Base-by-base conservation (phyloP, 2,888 invertebrate species). In the Pyrocoelia pectoralis region DNA sequence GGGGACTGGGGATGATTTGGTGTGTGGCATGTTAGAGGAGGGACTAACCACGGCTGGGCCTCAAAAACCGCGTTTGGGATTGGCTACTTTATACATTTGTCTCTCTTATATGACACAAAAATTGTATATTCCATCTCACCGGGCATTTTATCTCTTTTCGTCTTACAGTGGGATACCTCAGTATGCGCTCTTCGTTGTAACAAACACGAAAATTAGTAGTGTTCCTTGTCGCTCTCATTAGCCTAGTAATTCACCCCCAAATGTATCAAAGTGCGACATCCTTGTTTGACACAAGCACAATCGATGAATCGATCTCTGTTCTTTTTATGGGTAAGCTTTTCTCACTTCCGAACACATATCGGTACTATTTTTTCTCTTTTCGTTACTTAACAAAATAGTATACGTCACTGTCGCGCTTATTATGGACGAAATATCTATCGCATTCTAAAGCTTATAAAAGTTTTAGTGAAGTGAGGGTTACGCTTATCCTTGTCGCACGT, bases 11-110 rank as follows among this genome's bases (percentile, higher is more conserved):
- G 79, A 74, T 76, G 78, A 77, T 74, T 76, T 74, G 78, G 77
- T 75, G 76, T 80, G 79, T 75, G 80, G 80, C 79, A 79, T 79
- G 80, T 79, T 74, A 79, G 79, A 80, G 82, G 81, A 79, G 82
- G 82, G 78, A 77, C 82, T 79, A 80, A 82, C 82, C 82, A 78
- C 81, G 78, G 76, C 74, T 74, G 78, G 80, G 80, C 82, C 81
- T 81, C 82, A 82, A 82, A 81, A 82, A 82, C 82, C 82, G 75
- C 81, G 81, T 76, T 76, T 77, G 77, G 81, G 82, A 82, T 82
- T 82, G 82, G 82, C 81, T 76, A 56, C 56, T 56, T 67, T 61
- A 55, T 54, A 33, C 50, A 14, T 24, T 68, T 50, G 15, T 61
- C 65, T 58, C 56, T 19, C 52, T 65, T 61, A 15, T 15, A 5